Conservation (phyloP, 2,888 invertebrate species). For the Thera obeliscata region DNA sequence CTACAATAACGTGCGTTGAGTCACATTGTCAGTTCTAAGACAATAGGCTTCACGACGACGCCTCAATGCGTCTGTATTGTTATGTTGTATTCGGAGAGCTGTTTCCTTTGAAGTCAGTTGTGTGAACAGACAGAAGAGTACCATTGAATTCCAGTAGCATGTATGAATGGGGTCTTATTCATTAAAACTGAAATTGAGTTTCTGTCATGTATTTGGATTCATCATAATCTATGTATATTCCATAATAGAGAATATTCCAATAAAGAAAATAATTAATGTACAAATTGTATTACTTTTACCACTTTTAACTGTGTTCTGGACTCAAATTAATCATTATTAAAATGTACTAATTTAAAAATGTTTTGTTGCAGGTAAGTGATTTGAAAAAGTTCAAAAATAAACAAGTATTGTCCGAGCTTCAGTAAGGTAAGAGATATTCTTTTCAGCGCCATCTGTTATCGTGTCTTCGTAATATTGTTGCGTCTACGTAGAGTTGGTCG, state of each 20-base stretch:
- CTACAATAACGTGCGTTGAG: background rate
- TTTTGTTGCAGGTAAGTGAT: slow-evolving; percentile 53
- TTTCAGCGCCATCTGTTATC: slow-evolving; percentile 57
- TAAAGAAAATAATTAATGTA: no score
- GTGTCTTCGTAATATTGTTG: slow-evolving; percentile 13
- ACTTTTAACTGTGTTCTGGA: background rate
- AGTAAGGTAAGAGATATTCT: slow-evolving; percentile 23
- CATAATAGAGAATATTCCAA: no score
- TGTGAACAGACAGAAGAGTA: no score
- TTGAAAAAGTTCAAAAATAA: background rate
- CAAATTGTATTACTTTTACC: no score
- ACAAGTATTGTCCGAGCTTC: background rate
- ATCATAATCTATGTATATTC: no score
- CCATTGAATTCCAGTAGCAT: no score
- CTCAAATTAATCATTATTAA: no score
- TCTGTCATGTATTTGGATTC: no score
- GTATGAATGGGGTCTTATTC: no score
- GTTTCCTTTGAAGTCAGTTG: slow-evolving; percentile 2
- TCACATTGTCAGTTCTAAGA: slow-evolving; percentile 5
- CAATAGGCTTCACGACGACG: slow-evolving; percentile 1
- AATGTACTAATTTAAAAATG: slow-evolving; percentile 1
- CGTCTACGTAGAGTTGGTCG: no score
- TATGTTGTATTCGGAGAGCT: background rate
- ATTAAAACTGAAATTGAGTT: no score
- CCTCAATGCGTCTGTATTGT: slow-evolving; percentile 11